A percentile compares a stretch with the other conserved stretches of the same genome.
These are phyloP conservation scores for Cephalopterus ornatus DNA, from an alignment of 2,113 vertebrate genomes.

Conservation along the genomic window DNA sequence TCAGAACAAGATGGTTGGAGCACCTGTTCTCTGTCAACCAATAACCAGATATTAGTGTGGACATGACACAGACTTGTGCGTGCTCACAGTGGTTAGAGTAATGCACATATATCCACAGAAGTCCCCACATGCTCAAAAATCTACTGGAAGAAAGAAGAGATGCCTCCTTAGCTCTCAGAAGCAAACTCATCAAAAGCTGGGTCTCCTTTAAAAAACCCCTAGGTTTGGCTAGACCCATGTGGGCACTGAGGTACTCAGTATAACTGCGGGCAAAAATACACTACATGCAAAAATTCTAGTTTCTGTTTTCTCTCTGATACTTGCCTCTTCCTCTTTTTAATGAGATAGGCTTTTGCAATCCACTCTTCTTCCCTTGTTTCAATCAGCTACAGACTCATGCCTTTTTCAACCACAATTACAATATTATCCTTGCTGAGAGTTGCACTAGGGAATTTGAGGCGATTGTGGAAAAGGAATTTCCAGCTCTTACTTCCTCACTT, in stretches of 20 bases:
- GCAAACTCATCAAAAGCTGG: neutral
- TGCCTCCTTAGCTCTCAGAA: neutral
- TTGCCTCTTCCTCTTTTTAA: neutral
- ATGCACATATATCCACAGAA: neutral
- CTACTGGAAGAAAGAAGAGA: neutral
- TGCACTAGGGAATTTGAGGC: neutral
- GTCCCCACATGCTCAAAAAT: neutral
- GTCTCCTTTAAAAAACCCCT: neutral
- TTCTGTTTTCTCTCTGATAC: neutral
- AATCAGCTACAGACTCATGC: neutral
- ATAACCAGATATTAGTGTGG: neutral
- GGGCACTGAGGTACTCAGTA: neutral
- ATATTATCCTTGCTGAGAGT: neutral
- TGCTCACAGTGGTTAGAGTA: neutral
- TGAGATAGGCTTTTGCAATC: neutral
- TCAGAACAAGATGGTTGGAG: neutral
- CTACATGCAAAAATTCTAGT: neutral
- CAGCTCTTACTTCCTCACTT: neutral
- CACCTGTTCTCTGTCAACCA: neutral
- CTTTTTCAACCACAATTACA: constrained; percentile 15
- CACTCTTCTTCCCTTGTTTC: neutral
- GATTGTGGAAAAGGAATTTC: neutral
- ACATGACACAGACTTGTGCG: fast-evolving
- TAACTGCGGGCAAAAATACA: neutral
- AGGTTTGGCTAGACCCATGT: neutral